phyloP scores from a whole-genome alignment of 92 coral and sea anemone genomes.

The Epizoanthus illoricatus region DNA sequence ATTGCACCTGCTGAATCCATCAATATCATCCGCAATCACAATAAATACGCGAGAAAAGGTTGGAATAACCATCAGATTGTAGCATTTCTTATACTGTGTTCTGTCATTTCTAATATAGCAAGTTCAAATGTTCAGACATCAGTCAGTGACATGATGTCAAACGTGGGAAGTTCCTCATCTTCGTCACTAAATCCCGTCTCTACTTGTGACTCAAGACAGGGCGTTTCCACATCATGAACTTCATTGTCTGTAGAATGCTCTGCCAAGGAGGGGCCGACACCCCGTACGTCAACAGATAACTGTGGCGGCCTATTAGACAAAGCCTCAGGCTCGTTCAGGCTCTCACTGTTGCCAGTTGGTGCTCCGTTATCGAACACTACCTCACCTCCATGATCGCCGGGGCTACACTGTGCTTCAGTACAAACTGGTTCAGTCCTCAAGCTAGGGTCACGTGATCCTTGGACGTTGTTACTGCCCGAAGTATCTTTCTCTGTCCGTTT shows the following conservation, averaged over 20 bases:
- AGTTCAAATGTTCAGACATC: not conserved
- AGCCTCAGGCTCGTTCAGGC: not conserved
- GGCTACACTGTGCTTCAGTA: not conserved
- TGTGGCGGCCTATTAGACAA: not conserved
- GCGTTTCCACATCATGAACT: not conserved
- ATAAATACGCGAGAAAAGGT: no score
- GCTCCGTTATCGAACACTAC: not conserved
- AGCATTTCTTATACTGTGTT: no score
- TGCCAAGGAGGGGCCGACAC: not conserved
- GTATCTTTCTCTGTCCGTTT: slow-evolving; percentile 7
- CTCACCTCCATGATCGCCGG: not conserved
- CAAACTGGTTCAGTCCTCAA: not conserved
- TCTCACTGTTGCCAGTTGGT: not conserved
- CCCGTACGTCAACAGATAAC: not conserved
- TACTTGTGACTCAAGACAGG: not conserved
- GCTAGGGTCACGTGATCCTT: not conserved
- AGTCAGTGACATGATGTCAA: slow-evolving; percentile 29
- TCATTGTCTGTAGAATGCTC: not conserved
- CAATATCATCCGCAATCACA: no score
- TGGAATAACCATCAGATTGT: no score
- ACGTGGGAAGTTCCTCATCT: slow-evolving; percentile 9
- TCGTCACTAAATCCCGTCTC: not conserved
- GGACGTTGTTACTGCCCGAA: not conserved
- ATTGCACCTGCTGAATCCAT: no score
- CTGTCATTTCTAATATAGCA: not conserved